Percentiles rank a stretch among this genome's conserved stretches.
Evolutionary conservation across 2,113 vertebrate genomes (phyloP).

Genomic region (Chlorodrepanis virens): DNA sequence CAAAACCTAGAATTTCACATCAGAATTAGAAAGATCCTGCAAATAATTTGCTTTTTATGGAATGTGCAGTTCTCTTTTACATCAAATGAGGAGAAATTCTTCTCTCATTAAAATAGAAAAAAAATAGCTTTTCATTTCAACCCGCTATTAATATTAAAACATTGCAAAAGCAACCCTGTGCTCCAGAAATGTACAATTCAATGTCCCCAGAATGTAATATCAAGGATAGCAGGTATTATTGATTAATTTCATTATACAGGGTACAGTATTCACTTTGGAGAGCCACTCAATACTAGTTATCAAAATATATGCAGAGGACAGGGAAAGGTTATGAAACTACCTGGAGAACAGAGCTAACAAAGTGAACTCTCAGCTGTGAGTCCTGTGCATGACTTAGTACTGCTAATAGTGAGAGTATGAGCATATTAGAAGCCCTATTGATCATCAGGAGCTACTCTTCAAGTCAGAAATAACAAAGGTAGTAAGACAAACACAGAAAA

Average conservation of each 20-base stretch:
- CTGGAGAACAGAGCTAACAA: not conserved
- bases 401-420: not conserved
- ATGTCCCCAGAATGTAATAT: not conserved
- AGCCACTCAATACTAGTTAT: constrained; percentile 49
- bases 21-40: not conserved
- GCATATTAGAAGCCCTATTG: not conserved
- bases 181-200: not conserved
- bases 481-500: constrained; percentile 14
- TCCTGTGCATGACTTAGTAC: not conserved
- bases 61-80: not conserved
- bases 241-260: constrained; percentile 22
- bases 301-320: constrained; percentile 33
- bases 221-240: constrained; percentile 16
- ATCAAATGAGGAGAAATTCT: not conserved
- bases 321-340: constrained; percentile 11
- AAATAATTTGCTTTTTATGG: not conserved
- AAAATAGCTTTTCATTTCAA: not conserved
- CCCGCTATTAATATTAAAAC: not conserved
- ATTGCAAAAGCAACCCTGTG: not conserved
- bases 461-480: constrained; percentile 22
- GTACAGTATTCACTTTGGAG: constrained; percentile 20
- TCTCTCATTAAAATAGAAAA: not conserved
- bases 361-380: not conserved
- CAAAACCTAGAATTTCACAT: not conserved
- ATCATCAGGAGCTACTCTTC: not conserved